Conservation (phyloP, 2,113 vertebrate species). For the Bubo scandiacus region DNA sequence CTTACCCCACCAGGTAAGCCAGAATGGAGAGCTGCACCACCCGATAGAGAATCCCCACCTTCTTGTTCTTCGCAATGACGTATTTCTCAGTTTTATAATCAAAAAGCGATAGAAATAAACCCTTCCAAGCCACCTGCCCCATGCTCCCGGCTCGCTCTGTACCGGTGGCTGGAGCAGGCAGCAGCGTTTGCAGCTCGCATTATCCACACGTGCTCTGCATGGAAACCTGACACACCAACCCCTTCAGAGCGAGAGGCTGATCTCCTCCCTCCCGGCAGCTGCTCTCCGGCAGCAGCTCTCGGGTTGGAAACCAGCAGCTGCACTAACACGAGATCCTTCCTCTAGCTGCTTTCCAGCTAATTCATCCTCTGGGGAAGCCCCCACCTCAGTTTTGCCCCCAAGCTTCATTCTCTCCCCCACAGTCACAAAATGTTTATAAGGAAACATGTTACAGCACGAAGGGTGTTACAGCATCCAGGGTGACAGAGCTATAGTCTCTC, state of each 20-base stretch:
- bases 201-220: slow-evolving; percentile 33
- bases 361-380: neutral
- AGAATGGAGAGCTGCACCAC: slow-evolving; percentile 89
- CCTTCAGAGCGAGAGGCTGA: neutral
- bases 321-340: neutral
- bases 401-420: neutral
- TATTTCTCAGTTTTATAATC: slow-evolving; percentile 97
- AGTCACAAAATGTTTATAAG: neutral
- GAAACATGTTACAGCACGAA: rapidly evolving
- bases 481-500: neutral
- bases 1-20: slow-evolving; percentile 91
- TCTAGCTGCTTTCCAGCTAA: neutral
- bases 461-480: rapidly evolving
- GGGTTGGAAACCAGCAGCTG: neutral
- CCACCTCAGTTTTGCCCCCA: neutral
- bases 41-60: slow-evolving; percentile 89
- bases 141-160: slow-evolving; percentile 57
- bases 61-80: slow-evolving; percentile 92
- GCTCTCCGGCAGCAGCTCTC: neutral
- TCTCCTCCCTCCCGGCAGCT: slow-evolving; percentile 26
- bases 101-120: slow-evolving; percentile 80
- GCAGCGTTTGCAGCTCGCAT: neutral
- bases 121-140: slow-evolving; percentile 79
- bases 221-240: slow-evolving; percentile 46
- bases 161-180: neutral